Base-by-base conservation (phyloP, 1,140 invertebrate genomes). In the Arctopsyche grandis region DNA sequence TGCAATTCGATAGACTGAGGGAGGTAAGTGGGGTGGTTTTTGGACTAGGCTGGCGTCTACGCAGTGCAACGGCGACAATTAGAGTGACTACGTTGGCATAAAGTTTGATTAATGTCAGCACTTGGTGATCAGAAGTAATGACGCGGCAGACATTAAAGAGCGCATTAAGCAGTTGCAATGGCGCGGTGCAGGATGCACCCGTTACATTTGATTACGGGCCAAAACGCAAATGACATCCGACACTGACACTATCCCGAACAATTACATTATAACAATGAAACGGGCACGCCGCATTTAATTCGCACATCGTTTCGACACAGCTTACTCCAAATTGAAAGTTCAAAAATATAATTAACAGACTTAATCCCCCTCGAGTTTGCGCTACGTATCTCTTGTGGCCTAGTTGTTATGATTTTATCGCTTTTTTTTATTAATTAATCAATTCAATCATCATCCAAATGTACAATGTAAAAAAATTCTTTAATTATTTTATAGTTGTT, bases 181-280 rank as follows among this genome's bases (percentile, higher is more conserved):
- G 78, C 44, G 21, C 43, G 70, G 26, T 71, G 60, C 70, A 70
- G 38, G 78, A 79, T 78, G 78, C 58, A 76, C 66, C 75, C 46
- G 75, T 74, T 73, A 73, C 75, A 78, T 79, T 81, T 81, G 80
- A 81, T 81, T 73, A 48, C 48, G 16, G 58, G 80, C 80, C 80
- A 81, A 81, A 81, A 78, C 70, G 78, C 78, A 79, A 81, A 81
- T 79, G 78, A 81, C 78, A 81, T 73, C 78, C 78, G 78, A 73
- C 66, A 21, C 69, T 73, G 77, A 69, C 22, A 52, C 48, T 52
- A 12, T 1, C n/a, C 48, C 12, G 48, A 69, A 21, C 77, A 79
- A 79, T 79, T 79, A 79, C 43, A 79, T 79, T 74, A 74, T 60
- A 4, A 74, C 80, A 78, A 43, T 78, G 69, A 78, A 76, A 16